phyloP scores from a whole-genome alignment of 2,797 vertebrate species.

The Megalops cyprinoides region DNA sequence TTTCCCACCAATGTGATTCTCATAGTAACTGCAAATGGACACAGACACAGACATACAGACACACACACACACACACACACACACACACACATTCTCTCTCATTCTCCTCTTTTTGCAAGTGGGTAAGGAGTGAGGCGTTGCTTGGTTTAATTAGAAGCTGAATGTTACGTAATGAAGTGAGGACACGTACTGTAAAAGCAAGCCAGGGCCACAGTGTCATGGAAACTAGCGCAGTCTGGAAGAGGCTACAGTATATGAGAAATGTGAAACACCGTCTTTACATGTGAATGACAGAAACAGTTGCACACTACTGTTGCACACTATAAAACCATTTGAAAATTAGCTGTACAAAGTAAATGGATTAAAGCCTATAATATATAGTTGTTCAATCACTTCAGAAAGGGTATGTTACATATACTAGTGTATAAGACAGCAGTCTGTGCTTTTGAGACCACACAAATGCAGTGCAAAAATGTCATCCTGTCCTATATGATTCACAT shows the following conservation, averaged over 20 bases:
- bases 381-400: neutral
- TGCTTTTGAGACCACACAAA: neutral
- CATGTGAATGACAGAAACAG: neutral
- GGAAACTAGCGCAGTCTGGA: slow-evolving; percentile 7
- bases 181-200: neutral
- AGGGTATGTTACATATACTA: neutral
- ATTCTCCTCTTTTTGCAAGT: too few relatives aligned
- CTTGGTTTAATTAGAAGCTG: neutral
- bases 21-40: neutral
- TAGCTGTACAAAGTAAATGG: too few relatives aligned
- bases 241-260: neutral
- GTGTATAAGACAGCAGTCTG: neutral
- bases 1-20: slow-evolving; percentile 1
- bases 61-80: neutral
- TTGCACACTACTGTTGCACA: neutral
- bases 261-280: neutral
- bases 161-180: neutral
- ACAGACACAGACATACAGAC: neutral
- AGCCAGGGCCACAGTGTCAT: slow-evolving; percentile 13
- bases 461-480: neutral
- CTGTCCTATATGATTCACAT: neutral
- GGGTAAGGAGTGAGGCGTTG: neutral
- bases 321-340: neutral
- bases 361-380: too few relatives aligned
- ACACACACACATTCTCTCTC: neutral